Conservation (phyloP, 2,797 vertebrate species). For the Notamacropus eugenii region DNA sequence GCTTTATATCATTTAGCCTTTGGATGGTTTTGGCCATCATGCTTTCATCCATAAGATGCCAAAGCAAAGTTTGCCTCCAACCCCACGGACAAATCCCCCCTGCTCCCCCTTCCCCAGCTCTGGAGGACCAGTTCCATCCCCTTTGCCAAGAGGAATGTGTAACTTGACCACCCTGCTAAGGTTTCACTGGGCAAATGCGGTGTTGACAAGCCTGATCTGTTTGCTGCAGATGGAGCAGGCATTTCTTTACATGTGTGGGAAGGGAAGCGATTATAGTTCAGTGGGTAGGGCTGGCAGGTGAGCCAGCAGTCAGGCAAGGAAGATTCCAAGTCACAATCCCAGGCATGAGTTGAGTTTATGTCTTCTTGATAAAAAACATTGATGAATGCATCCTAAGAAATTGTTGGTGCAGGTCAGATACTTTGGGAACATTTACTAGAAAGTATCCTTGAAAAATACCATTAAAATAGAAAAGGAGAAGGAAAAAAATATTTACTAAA, state of each 20-base stretch:
- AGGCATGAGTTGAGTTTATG: slow-evolving; percentile 30
- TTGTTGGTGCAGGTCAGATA: slow-evolving; percentile 26
- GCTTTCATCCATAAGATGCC: slow-evolving; percentile 31
- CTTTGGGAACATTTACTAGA: not conserved
- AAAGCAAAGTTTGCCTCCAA: slow-evolving; percentile 31
- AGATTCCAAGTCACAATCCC: slow-evolving; percentile 56
- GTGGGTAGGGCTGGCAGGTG: slow-evolving; percentile 55
- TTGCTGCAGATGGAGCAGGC: slow-evolving; percentile 71
- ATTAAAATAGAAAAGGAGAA: not conserved
- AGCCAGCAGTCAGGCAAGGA: slow-evolving; percentile 53
- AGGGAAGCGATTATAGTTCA: slow-evolving; percentile 64
- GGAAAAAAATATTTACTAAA: not conserved
- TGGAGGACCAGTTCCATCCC: not conserved
- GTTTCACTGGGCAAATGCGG: slow-evolving; percentile 73
- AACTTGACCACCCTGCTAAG: slow-evolving; percentile 64
- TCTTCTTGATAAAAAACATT: slow-evolving; percentile 15
- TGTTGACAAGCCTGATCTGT: slow-evolving; percentile 72
- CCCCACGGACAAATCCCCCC: not conserved
- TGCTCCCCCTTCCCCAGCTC: not conserved
- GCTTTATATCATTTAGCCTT: not conserved
- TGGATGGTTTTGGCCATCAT: not conserved
- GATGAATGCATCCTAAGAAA: not conserved
- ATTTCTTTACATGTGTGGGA: slow-evolving; percentile 64
- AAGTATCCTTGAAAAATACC: slow-evolving; percentile 6
- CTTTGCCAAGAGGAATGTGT: slow-evolving; percentile 54